A percentile compares a stretch with the other conserved stretches of the same genome.
phyloP scores from a whole-genome alignment of 2,888 invertebrate genomes.

The Cheilosia urbana region DNA sequence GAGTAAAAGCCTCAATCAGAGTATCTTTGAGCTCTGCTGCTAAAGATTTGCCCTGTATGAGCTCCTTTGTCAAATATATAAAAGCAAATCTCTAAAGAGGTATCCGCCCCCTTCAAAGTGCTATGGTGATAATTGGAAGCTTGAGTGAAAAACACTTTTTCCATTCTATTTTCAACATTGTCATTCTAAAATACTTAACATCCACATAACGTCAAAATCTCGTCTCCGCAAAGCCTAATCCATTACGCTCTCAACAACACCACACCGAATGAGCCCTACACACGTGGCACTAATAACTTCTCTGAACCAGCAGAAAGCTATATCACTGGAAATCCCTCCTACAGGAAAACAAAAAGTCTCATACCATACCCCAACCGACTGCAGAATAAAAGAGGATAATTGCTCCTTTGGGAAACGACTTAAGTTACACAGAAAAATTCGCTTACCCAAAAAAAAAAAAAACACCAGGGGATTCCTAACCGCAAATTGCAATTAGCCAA shows the following conservation, averaged over 20 bases:
- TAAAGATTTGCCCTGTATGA: no score
- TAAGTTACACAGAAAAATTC: conserved; percentile 6
- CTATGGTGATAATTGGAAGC: no score
- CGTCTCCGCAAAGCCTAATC: not conserved
- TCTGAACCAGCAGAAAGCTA: not conserved
- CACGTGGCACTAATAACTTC: not conserved
- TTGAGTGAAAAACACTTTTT: no score
- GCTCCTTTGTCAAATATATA: no score
- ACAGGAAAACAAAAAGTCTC: not conserved
- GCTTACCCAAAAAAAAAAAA: conserved; percentile 12
- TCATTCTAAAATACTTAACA: no score
- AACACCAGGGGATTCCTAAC: conserved; percentile 28
- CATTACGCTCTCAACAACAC: not conserved
- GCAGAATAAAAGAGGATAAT: conserved; percentile 35
- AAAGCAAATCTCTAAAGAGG: no score
- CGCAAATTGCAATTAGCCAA: conserved; percentile 50
- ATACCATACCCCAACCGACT: not conserved
- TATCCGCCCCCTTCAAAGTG: no score
- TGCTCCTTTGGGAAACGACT: conserved; percentile 19
- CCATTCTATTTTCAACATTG: not conserved
- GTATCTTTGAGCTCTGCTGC: no score
- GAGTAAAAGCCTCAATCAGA: no score
- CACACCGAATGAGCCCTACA: not conserved
- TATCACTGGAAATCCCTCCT: not conserved
- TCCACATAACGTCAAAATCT: not conserved